These are phyloP conservation scores for Columbina picui DNA, from an alignment of 2,113 vertebrate genomes.

Conservation along the genomic window DNA sequence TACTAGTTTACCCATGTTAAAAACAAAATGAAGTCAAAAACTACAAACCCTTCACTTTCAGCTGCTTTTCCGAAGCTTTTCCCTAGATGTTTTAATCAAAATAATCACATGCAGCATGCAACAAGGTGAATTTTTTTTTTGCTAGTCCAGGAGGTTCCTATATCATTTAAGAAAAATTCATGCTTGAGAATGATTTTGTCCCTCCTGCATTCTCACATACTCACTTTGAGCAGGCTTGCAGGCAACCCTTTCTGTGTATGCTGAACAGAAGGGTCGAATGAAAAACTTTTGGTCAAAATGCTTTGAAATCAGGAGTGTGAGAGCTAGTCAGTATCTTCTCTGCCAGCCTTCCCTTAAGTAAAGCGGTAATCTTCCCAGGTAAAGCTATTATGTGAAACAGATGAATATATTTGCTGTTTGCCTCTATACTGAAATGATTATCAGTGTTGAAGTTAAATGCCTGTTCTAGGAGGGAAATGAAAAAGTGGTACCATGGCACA, in stretches of 20 bases:
- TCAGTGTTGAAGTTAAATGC: background rate
- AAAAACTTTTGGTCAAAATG: background rate
- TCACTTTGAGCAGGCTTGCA: background rate
- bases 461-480: background rate
- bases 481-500: background rate
- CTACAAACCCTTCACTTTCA: background rate
- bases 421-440: background rate
- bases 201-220: background rate
- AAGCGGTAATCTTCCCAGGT: background rate
- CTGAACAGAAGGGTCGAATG: background rate
- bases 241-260: background rate
- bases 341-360: background rate
- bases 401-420: background rate
- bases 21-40: background rate
- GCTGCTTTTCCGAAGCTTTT: background rate
- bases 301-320: background rate
- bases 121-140: background rate
- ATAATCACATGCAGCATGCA: rapidly evolving
- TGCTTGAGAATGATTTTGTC: background rate
- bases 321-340: background rate
- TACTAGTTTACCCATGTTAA: background rate
- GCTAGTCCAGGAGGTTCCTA: background rate
- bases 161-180: background rate
- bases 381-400: background rate
- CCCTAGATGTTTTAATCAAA: background rate